A percentile compares a stretch with the other conserved stretches of the same genome.
These are phyloP conservation scores for Corythaeola cristata DNA, from an alignment of 2,113 vertebrate species.

Conservation along the genomic window DNA sequence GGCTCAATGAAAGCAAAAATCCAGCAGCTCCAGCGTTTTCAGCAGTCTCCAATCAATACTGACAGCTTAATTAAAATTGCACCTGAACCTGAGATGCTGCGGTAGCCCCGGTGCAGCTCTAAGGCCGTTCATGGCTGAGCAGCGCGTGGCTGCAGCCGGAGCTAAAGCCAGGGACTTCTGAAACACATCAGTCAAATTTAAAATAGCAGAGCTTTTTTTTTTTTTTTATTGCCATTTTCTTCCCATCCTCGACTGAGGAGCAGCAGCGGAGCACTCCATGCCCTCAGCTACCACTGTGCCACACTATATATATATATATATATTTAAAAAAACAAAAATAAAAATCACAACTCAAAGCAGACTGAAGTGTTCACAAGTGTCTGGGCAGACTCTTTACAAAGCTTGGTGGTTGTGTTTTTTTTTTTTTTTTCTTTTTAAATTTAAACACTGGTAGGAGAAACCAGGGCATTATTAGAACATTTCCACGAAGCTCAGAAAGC, in stretches of 20 bases:
- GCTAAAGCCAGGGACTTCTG: constrained; percentile 5
- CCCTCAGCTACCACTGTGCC: not conserved
- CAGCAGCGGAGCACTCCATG: not conserved
- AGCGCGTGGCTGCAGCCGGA: not conserved
- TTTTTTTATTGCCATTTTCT: not conserved
- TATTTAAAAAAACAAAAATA: not conserved
- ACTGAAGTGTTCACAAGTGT: not conserved
- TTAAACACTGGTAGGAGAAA: not conserved
- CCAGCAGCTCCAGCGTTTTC: not conserved
- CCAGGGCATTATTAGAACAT: not conserved
- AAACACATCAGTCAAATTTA: not conserved
- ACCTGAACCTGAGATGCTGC: not conserved
- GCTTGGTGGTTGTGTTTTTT: not conserved
- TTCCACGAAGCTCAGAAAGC: not conserved
- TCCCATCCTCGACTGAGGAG: not conserved
- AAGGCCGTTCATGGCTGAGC: not conserved
- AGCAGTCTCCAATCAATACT: not conserved
- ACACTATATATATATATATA: not conserved
- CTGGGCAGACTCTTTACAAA: not conserved
- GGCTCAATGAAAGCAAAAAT: not conserved
- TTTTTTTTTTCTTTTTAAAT: not conserved
- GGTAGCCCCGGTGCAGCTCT: not conserved
- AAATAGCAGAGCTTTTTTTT: not conserved
- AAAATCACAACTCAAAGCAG: not conserved
- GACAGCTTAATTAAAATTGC: not conserved